Conservation (phyloP, 2,797 vertebrate species). For the Rhyacichthys aspro region DNA sequence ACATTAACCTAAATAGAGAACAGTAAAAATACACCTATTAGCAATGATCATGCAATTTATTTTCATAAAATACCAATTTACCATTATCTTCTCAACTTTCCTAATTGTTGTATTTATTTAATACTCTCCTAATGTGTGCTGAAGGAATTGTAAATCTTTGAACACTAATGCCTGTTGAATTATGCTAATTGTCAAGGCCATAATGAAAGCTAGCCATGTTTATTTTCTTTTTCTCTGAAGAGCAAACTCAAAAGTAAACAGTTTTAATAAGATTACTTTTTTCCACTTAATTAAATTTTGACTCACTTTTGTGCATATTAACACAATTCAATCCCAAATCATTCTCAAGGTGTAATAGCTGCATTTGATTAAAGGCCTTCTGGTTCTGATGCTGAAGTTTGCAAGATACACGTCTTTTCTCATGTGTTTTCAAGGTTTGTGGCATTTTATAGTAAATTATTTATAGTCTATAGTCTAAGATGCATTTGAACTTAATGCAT, state of each 20-base stretch:
- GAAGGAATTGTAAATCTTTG: slow-evolving; percentile 13
- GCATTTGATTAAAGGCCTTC: neutral
- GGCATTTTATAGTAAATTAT: too few relatives aligned
- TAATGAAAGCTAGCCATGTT: neutral
- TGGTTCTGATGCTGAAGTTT: too few relatives aligned
- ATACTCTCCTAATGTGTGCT: slow-evolving; percentile 1
- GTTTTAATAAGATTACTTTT: slow-evolving; percentile 6
- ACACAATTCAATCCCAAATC: neutral
- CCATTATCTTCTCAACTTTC: neutral
- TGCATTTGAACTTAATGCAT: too few relatives aligned
- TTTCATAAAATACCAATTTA: neutral
- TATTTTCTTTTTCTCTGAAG: slow-evolving; percentile 11
- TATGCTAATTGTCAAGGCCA: slow-evolving; percentile 12
- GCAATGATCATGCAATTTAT: neutral
- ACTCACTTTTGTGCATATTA: slow-evolving; percentile 1
- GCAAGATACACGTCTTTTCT: too few relatives aligned
- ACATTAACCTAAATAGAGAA: neutral
- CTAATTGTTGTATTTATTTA: neutral
- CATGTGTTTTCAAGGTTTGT: too few relatives aligned
- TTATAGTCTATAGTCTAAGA: too few relatives aligned
- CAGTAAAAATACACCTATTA: neutral
- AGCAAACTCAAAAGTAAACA: slow-evolving; percentile 6
- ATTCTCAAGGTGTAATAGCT: neutral
- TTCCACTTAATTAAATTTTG: slow-evolving; percentile 6
- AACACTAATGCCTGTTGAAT: slow-evolving; percentile 3